phyloP scores from a whole-genome alignment of 1,140 invertebrate species.

The Caenorhabditis briggsae region DNA sequence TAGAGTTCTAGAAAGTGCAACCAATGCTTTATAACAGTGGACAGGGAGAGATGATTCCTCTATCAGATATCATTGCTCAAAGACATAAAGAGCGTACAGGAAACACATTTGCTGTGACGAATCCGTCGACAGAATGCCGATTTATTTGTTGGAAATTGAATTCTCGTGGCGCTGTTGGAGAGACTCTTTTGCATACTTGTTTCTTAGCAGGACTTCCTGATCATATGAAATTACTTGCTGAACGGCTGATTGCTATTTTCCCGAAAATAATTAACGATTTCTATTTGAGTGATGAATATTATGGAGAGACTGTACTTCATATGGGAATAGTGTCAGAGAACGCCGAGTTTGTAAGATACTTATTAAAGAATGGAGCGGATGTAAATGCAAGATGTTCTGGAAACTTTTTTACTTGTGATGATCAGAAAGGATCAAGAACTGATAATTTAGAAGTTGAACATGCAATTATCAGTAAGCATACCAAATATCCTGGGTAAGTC shows the following conservation, averaged over 20 bases:
- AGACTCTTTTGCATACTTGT: slow-evolving; percentile 93
- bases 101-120: slow-evolving; percentile 81
- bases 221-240: slow-evolving; percentile 92
- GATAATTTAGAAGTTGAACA: slow-evolving; percentile 91
- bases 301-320: slow-evolving; percentile 85
- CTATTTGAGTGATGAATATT: slow-evolving; percentile 95
- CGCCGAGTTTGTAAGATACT: slow-evolving; percentile 94
- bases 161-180: slow-evolving; percentile 85
- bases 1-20: slow-evolving; percentile 84
- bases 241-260: slow-evolving; percentile 89
- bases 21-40: slow-evolving; percentile 94
- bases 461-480: slow-evolving; percentile 86
- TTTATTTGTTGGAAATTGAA: slow-evolving; percentile 65
- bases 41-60: slow-evolving; percentile 88
- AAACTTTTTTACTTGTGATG: slow-evolving; percentile 95
- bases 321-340: slow-evolving; percentile 98
- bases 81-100: slow-evolving; percentile 88
- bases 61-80: slow-evolving; percentile 87
- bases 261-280: slow-evolving; percentile 96
- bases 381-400: slow-evolving; percentile 90
- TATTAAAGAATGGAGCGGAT: slow-evolving; percentile 90
- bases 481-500: slow-evolving; percentile 90
- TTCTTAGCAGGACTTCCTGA: slow-evolving; percentile 86
- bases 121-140: slow-evolving; percentile 51
- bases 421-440: slow-evolving; percentile 89